Evolutionary conservation across 2,888 invertebrate species (phyloP), one percentile per base, ranked within the genome.

Genomic region (Arrhopalites spinosus): DNA sequence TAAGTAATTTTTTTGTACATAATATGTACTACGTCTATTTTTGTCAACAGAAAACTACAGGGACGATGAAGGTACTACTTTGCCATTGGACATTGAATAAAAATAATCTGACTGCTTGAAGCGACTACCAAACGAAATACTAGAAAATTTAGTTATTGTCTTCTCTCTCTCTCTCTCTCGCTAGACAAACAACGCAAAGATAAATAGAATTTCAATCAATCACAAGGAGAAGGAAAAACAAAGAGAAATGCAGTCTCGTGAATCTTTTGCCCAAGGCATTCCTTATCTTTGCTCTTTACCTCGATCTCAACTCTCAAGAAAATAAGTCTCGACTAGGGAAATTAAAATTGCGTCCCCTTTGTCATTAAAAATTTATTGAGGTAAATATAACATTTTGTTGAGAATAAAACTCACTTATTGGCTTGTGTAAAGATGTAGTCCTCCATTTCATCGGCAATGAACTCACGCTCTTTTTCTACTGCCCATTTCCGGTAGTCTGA

Each of bases 401-500:
- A 36, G 36, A 36, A 3, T 36, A 2, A 20, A 8, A 69, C 68
- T 69, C 29, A 69, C 69, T 15, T 69, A 69, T 69, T 69, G 25
- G 29, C n/a, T 7, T 7, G 50, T 25, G 3, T 69, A 23, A 66
- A 77, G 45, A 74, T 71, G 66, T 78, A 78, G 13, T 67, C 78
- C 27, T 76, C 67, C 73, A 79, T 72, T 63, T 81, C 79, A 20
- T 56, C 68, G 29, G 59, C 63, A 2, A 79, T 29, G 1, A 75
- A 71, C 17, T 76, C 74, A 36, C 76, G 78, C 69, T 79, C 74
- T 59, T 79, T 78, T 23, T 71, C 69, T 15, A 79, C 68, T 8
- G 79, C 72, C 78, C 78, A 80, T 30, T 69, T 53, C 11, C 80
- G 43, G 61, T 78, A 79, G 23, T 76, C 78, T 11, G 73, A 67